phyloP scores from a whole-genome alignment of 2,888 invertebrate genomes.

The Parnassius glacialis region DNA sequence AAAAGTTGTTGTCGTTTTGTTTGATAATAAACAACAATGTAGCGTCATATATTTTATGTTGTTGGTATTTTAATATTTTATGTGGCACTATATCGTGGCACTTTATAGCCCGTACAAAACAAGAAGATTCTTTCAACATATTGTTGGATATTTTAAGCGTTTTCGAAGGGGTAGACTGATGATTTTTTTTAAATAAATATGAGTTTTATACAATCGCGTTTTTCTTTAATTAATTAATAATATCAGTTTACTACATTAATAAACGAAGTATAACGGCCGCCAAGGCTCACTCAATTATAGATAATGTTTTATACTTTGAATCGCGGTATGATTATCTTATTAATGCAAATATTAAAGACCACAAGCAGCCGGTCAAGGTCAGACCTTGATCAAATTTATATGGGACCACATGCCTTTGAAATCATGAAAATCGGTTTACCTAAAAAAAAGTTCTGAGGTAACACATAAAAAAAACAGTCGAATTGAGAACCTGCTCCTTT shows the following conservation, averaged over 20 bases:
- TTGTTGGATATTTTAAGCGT: slow-evolving; percentile 4
- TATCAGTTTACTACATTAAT: slow-evolving; percentile 13
- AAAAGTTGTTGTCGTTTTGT: slow-evolving; percentile 1
- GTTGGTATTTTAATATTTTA: slow-evolving; percentile 14
- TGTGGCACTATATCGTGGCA: slow-evolving; percentile 7
- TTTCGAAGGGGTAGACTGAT: slow-evolving; percentile 1
- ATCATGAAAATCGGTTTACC: too few species aligned
- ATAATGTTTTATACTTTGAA: background rate
- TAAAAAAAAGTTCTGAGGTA: too few species aligned
- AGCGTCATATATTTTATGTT: slow-evolving; percentile 11
- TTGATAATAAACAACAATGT: slow-evolving; percentile 9
- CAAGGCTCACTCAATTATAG: slow-evolving; percentile 3
- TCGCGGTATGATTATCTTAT: too few species aligned
- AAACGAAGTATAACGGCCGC: slow-evolving; percentile 1
- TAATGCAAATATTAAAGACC: too few species aligned
- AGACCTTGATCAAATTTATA: too few species aligned
- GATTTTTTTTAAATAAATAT: too few species aligned
- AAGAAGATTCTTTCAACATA: slow-evolving; percentile 12
- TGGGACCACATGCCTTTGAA: too few species aligned
- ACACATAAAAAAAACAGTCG: too few species aligned
- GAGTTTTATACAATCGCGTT: slow-evolving; percentile 2
- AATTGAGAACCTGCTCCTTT: too few species aligned
- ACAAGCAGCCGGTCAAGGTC: too few species aligned
- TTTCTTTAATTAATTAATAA: slow-evolving; percentile 3
- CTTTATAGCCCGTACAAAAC: slow-evolving; percentile 14